Percentiles rank a stretch among this genome's conserved stretches.
Conservation (phyloP, 2,797 vertebrate species). For the Sebastes flavidus region DNA sequence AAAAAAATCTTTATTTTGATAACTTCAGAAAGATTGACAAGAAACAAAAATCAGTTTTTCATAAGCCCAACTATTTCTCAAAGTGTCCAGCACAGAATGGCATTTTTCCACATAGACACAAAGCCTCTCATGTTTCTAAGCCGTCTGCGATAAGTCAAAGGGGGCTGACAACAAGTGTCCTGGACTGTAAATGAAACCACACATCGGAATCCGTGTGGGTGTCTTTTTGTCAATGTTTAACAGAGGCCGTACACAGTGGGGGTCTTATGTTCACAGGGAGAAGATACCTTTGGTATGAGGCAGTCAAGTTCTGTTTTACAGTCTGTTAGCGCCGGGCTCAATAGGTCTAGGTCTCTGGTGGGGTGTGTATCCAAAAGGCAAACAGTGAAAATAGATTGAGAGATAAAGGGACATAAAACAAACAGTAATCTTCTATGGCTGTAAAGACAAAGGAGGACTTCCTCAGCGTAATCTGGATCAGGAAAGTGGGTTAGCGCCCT, state of each 20-base stretch:
- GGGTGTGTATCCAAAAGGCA: background rate
- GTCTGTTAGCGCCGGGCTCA: background rate
- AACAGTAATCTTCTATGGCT: conserved; percentile 27
- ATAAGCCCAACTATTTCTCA: background rate
- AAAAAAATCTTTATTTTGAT: background rate
- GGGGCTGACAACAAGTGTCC: conserved; percentile 50
- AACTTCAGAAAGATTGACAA: background rate
- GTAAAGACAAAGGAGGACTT: conserved; percentile 44
- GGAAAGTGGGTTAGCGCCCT: conserved; percentile 65
- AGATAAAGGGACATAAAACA: conserved; percentile 29
- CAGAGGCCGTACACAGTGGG: conserved; percentile 29
- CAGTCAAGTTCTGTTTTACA: conserved; percentile 20
- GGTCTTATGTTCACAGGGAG: conserved; percentile 50
- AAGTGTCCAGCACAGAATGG: background rate
- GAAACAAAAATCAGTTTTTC: background rate
- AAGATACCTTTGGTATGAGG: conserved; percentile 62
- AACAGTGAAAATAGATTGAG: conserved; percentile 9
- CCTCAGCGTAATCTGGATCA: conserved; percentile 51
- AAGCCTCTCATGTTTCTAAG: conserved; percentile 50
- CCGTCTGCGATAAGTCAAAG: conserved; percentile 46
- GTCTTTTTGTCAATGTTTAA: conserved; percentile 63
- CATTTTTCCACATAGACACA: conserved; percentile 31
- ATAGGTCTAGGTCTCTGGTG: conserved; percentile 18
- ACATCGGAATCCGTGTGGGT: conserved; percentile 35
- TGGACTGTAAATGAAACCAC: conserved; percentile 59